These are phyloP conservation scores for Apodemus speciosus DNA, from an alignment of 2,113 vertebrate species.

Conservation along the genomic window DNA sequence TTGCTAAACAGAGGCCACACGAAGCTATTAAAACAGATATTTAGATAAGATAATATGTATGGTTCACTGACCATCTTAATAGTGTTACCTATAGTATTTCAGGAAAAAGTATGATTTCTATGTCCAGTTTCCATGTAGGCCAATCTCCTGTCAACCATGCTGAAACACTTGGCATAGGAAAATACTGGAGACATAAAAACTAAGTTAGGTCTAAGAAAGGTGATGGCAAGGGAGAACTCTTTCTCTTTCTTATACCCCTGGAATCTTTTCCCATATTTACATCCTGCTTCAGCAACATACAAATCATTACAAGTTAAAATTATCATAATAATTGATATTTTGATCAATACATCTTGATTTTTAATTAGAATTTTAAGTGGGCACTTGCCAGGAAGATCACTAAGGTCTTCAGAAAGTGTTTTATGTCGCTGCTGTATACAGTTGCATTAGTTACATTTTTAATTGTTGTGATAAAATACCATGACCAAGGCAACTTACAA, in stretches of 20 bases:
- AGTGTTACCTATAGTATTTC: neutral
- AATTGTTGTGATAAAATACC: neutral
- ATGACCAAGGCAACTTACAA: neutral
- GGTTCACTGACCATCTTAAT: neutral
- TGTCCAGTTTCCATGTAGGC: neutral
- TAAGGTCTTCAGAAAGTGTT: neutral
- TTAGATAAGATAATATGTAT: neutral
- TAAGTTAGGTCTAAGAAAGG: neutral
- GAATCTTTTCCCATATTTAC: neutral
- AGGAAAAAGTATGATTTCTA: neutral
- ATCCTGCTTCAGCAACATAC: neutral
- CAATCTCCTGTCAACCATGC: neutral
- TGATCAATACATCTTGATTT: constrained; percentile 30
- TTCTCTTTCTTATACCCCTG: neutral
- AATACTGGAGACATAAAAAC: neutral
- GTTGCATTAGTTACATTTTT: neutral
- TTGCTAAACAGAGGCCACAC: neutral
- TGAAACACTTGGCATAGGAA: neutral
- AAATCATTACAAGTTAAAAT: neutral
- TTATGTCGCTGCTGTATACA: neutral
- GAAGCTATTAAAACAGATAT: neutral
- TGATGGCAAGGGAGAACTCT: neutral
- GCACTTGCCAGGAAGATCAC: neutral
- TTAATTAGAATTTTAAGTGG: constrained; percentile 34
- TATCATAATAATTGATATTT: constrained; percentile 22